Percentiles rank a stretch among this genome's conserved stretches.
phyloP scores from a whole-genome alignment of 2,113 vertebrate species.

The Gymnogyps californianus region DNA sequence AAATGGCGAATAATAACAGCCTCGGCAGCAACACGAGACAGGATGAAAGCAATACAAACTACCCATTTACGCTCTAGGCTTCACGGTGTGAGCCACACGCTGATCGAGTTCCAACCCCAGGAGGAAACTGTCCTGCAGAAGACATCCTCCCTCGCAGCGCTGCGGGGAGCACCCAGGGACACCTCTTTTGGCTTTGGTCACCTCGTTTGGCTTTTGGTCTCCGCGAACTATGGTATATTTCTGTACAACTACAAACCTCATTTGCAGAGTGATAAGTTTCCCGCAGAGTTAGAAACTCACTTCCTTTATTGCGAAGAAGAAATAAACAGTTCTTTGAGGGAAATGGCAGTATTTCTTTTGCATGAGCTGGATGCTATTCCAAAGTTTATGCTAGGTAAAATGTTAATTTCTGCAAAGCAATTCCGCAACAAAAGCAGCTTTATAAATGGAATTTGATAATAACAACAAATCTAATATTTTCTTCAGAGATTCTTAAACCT shows the following conservation, averaged over 20 bases:
- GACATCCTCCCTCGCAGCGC: background rate
- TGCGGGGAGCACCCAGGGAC: background rate
- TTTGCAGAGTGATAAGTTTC: background rate
- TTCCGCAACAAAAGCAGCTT: background rate
- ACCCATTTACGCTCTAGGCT: background rate
- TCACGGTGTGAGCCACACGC: background rate
- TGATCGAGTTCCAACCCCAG: background rate
- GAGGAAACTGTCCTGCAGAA: background rate
- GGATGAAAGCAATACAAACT: slow-evolving; percentile 24
- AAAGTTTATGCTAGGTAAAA: background rate
- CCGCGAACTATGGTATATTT: rapidly evolving
- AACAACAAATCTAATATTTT: background rate
- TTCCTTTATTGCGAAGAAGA: slow-evolving; percentile 18
- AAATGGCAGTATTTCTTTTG: background rate
- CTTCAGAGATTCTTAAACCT: background rate
- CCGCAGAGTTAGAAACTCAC: background rate
- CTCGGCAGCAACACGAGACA: slow-evolving; percentile 11
- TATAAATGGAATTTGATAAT: background rate
- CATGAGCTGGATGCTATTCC: background rate
- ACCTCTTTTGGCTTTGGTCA: background rate
- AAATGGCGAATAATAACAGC: slow-evolving; percentile 50
- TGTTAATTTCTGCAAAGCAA: background rate
- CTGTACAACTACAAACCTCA: background rate
- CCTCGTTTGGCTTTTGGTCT: slow-evolving; percentile 30
- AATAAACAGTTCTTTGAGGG: slow-evolving; percentile 35